Base-by-base conservation (phyloP, 37 sponge, comb jelly and placozoan genomes). In the Tethya wilhelma region DNA sequence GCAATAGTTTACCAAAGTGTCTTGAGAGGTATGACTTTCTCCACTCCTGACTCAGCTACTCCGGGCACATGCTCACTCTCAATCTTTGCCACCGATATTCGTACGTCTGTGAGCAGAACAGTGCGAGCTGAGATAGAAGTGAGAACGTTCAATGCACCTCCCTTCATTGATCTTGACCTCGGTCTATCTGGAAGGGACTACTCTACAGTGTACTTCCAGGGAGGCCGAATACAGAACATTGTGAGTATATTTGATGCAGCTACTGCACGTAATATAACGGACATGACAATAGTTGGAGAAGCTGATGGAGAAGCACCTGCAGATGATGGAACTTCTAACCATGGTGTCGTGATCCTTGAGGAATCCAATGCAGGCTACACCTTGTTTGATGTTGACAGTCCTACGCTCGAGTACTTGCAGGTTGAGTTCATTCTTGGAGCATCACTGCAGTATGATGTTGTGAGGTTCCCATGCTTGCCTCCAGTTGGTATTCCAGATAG, bases 311-410 rank as follows among this genome's bases (percentile, higher is more conserved):
- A 86, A 59, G 92, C 84, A 41, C 73, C 87, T 32, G 3, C 31
- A 2, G 79, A 64, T 40, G 79, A 83, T 77, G 86, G 78, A 3
- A 69, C 71, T 4, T 2, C 75, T 44, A 56, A 38, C 42, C 81
- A 73, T 77, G 68, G 86, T 30, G 75, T 68, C 23, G 75, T 86
- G 0, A 42, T 77, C 7, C 42, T 42, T 7, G 77, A 87, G 37
- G 67, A 78, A 39, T 92, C 93, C 2, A 53, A 87, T 80, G 85
- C 89, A 56, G 93, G 93, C 44, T 92, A 87, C 58, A 56, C 28
- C 3, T 60, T 92, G 30, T 64, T 12, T 38, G 93, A 92, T 56
- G 34, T 38, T 34, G 93, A 92, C 74, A 75, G 65, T 37, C 46
- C 64, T 31, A 75, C 70, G 3, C 81, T 92, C 14, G 74, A 19